Evolutionary conservation across 2,113 vertebrate genomes (phyloP).

Genomic region (Anas platyrhynchos): DNA sequence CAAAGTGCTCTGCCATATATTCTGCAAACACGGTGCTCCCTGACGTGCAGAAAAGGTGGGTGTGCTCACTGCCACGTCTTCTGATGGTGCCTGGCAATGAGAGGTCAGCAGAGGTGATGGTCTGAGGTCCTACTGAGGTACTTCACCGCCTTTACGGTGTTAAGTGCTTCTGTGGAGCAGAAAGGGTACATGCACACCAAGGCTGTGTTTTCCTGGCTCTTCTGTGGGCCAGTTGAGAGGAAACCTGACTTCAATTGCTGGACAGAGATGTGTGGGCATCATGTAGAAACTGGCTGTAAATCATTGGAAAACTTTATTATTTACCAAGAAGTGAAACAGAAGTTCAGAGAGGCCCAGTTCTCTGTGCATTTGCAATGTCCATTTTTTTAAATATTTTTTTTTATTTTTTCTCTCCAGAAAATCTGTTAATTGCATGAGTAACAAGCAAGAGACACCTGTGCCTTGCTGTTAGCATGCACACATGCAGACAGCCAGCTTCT

Average conservation of each 20-base stretch:
- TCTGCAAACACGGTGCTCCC: background rate
- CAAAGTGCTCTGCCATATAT: background rate
- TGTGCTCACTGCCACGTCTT: background rate
- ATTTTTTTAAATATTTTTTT: background rate
- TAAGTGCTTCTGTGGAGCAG: background rate
- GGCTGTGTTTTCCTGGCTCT: background rate
- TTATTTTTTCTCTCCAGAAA: background rate
- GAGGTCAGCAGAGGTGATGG: background rate
- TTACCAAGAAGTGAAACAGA: background rate
- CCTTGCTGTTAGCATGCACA: background rate
- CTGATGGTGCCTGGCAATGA: background rate
- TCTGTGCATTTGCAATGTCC: background rate
- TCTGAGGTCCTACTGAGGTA: background rate
- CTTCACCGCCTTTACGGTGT: background rate
- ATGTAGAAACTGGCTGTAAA: background rate
- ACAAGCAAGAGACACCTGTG: background rate
- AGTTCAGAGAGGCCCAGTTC: background rate
- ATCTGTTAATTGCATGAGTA: background rate
- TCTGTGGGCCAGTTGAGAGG: background rate
- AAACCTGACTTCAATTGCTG: background rate
- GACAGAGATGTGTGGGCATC: background rate
- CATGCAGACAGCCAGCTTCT: fast-evolving
- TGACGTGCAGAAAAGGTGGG: background rate
- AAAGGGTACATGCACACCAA: background rate
- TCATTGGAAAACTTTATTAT: background rate